Percentiles rank a stretch among this genome's conserved stretches.
These are phyloP conservation scores for Dreissena polymorpha DNA, from an alignment of 1,140 invertebrate genomes.

Conservation along the genomic window DNA sequence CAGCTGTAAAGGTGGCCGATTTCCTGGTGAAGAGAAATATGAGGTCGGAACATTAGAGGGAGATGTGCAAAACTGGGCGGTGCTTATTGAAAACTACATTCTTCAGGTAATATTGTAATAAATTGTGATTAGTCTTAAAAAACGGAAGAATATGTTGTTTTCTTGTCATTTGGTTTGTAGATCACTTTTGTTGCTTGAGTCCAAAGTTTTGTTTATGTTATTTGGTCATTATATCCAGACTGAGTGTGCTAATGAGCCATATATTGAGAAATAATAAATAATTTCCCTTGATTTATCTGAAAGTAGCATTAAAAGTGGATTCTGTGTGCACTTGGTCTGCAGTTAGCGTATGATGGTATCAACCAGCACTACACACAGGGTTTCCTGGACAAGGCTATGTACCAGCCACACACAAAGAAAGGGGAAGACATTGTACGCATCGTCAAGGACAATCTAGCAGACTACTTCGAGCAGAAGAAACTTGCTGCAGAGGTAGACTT, in stretches of 20 bases:
- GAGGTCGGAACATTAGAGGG: conserved; percentile 77
- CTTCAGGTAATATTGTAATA: conserved; percentile 72
- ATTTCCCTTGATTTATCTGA: too few species aligned
- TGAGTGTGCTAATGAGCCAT: too few species aligned
- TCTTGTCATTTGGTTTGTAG: too few species aligned
- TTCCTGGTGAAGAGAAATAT: conserved; percentile 72
- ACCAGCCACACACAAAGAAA: conserved; percentile 78
- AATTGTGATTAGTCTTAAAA: too few species aligned
- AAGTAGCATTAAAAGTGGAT: too few species aligned
- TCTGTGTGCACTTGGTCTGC: too few species aligned
- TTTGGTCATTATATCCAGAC: too few species aligned
- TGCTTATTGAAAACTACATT: conserved; percentile 81
- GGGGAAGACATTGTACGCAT: conserved; percentile 75
- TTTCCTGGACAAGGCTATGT: conserved; percentile 78
- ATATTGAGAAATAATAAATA: too few species aligned
- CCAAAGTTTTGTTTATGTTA: too few species aligned
- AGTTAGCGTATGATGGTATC: conserved; percentile 80
- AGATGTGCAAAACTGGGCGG: conserved; percentile 81
- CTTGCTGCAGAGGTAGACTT: conserved; percentile 74
- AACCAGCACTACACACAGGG: conserved; percentile 78
- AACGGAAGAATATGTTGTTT: too few species aligned
- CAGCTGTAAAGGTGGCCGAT: conserved; percentile 19
- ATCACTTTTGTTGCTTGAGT: too few species aligned
- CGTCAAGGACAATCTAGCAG: conserved; percentile 76
- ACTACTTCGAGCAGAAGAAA: conserved; percentile 79